Base-by-base conservation (phyloP, 2,888 invertebrate species). In the Drosophila paucipuncta region DNA sequence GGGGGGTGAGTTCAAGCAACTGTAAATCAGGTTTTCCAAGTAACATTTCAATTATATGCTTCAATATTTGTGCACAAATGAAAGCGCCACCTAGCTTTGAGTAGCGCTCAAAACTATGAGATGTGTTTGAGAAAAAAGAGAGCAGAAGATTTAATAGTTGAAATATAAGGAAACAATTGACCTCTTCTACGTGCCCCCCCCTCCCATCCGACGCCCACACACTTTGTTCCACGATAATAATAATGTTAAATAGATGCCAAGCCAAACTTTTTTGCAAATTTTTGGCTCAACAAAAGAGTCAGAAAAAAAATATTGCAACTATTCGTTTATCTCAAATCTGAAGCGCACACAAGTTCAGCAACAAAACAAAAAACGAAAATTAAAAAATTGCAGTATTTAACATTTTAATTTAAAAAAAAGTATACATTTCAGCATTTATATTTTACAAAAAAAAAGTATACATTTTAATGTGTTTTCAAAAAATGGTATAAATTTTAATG, bases 401-500 rank as follows among this genome's bases (percentile, higher is more conserved):
- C 35, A 70, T 13, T 47, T 13, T 7, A 10, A n/a, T 6, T 10
- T 9, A 1, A 25, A 54, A 35, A 13, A 54, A 25, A 4, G 37
- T 33, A 58, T 61, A 54, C 52, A 50, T 73, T 68, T 79, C 4
- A 25, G 16, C 39, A 69, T 3, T 18, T 39, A 16, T 18, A 31
- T 4, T 18, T 18, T 33, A 4, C 4, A 4, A 0, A 16, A 54
- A 33, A 13, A 54, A 54, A 33, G 39, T 33, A 58, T 54, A 61
- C 49, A 47, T 73, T 74, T 79, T 13, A 31, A 18, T 9, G 18
- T 3, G 13, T 22, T 43, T 13, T 18, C 0, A 10, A 43, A 58
- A 28, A 18, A 37, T 41, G 37, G 30, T 37, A 61, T 61, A 54
- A 55, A 47, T 73, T 68, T 79, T 31, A 69, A 66, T 66, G 69